Evolutionary conservation across 2,888 invertebrate species (phyloP), one percentile per base, ranked within the genome.

Genomic region (Cerastis rubricosa): DNA sequence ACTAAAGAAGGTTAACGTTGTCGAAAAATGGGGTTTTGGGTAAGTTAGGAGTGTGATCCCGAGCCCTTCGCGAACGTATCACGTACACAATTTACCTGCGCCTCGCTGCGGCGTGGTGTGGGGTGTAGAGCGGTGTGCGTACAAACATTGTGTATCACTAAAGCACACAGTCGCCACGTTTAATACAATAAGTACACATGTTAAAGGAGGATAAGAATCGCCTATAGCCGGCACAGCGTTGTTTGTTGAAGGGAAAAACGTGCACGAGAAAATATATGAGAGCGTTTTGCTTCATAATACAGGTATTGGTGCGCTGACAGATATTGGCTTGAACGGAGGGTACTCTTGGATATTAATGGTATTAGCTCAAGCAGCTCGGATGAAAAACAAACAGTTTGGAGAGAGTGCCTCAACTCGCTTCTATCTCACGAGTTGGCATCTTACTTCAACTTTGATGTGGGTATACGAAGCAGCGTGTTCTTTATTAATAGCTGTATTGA

Each of bases 271-370:
- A 70, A 74, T 78, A 85, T 78, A 82, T 78, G 82, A 77, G 68
- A 45, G 64, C 67, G 82, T 40, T 77, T 71, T n/a, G 57, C 74
- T 82, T 74, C 57, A 65, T 81, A 73, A 69, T 69, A 68, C 65
- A 78, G 45, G 66, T 78, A 85, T 71, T 63, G 78, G 74, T 57
- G 25, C 17, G 57, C 61, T n/a, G 57, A 66, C 47, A 70, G 63
- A 76, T 85, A 83, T 85, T 77, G 83, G 40, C 51, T 71, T 70
- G 29, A 76, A 43, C 71, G 66, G 59, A 64, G 57, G 40, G 63
- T 69, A 70, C 74, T 86, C 72, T 80, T 74, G 69, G 76, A 80
- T 86, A 86, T 85, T 77, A 84, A 80, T 85, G 77, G 84, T 86
- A 84, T 83, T 84, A 83, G 81, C 81, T 83, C 86, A 77, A 72